Percentiles rank a stretch among this genome's conserved stretches.
phyloP scores from a whole-genome alignment of 2,888 invertebrate genomes.

The Lasioglossum vierecki region DNA sequence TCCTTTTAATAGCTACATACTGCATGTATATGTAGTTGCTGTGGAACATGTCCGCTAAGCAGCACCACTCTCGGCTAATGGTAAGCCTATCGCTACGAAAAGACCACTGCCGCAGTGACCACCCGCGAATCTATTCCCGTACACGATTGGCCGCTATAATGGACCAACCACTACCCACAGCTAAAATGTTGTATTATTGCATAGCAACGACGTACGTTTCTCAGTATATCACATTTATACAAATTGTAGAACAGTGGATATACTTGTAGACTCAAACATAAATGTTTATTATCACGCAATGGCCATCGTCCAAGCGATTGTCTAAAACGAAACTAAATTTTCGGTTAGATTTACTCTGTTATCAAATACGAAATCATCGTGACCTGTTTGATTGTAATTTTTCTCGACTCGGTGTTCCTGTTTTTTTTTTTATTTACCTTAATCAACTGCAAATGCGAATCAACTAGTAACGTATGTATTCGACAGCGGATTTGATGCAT shows the following conservation, averaged over 20 bases:
- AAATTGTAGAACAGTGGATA: not conserved
- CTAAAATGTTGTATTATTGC: constrained; percentile 6
- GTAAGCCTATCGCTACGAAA: constrained; percentile 18
- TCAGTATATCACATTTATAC: not conserved
- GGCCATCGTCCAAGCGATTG: not conserved
- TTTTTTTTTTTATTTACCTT: not conserved
- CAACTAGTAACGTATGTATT: not conserved
- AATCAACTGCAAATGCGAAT: not conserved
- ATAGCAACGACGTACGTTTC: not conserved
- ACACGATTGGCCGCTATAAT: constrained; percentile 6
- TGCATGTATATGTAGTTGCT: not conserved
- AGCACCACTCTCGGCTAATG: constrained; percentile 3
- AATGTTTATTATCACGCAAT: not conserved
- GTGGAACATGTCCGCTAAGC: not conserved
- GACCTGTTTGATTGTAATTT: not conserved
- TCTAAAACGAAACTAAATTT: not conserved
- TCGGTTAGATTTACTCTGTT: not conserved
- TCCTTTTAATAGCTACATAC: not conserved
- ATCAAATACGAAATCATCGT: not conserved
- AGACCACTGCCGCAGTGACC: constrained; percentile 9
- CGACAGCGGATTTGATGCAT: too few relatives aligned
- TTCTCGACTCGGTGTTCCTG: not conserved
- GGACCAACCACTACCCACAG: not conserved
- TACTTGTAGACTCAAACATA: not conserved
- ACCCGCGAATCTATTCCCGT: constrained; percentile 8